Conservation (phyloP, 2,888 invertebrate species). For the Protophormia terraenovae region DNA sequence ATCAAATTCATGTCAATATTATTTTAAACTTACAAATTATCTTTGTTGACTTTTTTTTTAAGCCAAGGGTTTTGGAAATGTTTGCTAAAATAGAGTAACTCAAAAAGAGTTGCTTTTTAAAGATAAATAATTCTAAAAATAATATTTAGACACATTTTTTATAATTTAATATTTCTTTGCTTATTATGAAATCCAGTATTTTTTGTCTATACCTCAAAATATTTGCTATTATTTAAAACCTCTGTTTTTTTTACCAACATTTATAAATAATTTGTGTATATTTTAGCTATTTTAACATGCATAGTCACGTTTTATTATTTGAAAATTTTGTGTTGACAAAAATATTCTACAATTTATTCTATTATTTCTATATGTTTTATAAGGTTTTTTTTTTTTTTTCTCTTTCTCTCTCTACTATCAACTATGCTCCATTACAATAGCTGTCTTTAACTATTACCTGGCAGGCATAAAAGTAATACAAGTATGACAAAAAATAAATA, state of each 20-base stretch:
- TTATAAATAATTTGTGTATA: conserved; percentile 2
- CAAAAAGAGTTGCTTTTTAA: background rate
- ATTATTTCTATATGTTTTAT: conserved; percentile 22
- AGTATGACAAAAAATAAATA: conserved; percentile 1
- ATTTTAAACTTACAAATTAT: conserved; percentile 59
- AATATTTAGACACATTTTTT: too few species aligned
- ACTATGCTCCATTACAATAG: conserved; percentile 5
- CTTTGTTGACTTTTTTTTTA: conserved; percentile 11
- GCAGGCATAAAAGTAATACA: conserved; percentile 41
- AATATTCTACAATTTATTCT: conserved; percentile 52
- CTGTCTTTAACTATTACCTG: conserved; percentile 63
- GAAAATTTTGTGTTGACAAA: conserved; percentile 69
- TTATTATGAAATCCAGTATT: too few species aligned
- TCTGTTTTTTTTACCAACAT: background rate
- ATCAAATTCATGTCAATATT: conserved; percentile 63
- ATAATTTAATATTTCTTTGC: too few species aligned
- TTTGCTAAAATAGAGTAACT: background rate
- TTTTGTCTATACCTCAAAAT: background rate
- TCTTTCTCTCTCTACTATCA: background rate
- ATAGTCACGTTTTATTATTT: conserved; percentile 78
- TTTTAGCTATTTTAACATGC: conserved; percentile 72
- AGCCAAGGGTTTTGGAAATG: background rate
- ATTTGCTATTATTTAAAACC: background rate
- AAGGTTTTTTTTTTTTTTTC: background rate
- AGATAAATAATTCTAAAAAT: too few species aligned